Evolutionary conservation across 2,797 vertebrate genomes (phyloP).

Genomic region (Hippopotamyrus pictus): DNA sequence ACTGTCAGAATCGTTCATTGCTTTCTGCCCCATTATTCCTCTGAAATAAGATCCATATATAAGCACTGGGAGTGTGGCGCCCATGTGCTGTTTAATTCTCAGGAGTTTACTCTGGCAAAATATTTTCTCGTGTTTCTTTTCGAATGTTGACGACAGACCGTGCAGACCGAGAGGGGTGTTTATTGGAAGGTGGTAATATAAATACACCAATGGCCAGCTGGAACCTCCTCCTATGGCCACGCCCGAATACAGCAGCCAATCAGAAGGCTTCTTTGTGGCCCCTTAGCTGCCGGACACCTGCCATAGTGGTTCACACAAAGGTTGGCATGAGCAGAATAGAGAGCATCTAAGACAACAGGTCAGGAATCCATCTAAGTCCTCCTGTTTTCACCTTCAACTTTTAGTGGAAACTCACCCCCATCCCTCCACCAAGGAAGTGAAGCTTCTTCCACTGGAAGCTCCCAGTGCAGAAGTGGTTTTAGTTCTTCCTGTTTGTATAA

Average conservation of each 20-base stretch:
- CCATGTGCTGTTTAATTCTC: not conserved
- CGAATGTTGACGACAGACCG: not conserved
- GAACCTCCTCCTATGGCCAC: not conserved
- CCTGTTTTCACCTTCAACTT: not conserved
- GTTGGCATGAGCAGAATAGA: not conserved
- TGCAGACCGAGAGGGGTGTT: not conserved
- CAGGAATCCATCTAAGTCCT: not conserved
- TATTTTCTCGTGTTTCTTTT: not conserved
- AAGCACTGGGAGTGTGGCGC: not conserved
- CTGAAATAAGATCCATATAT: not conserved
- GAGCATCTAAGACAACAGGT: not conserved
- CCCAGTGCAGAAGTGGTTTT: not conserved
- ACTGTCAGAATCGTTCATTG: not conserved
- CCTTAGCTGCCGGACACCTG: not conserved
- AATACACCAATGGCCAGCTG: not conserved
- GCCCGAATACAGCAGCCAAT: not conserved
- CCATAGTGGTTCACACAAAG: not conserved
- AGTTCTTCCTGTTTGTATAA: not conserved
- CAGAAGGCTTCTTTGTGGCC: not conserved
- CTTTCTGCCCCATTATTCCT: not conserved
- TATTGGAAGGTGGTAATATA: not conserved
- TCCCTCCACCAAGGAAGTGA: not conserved
- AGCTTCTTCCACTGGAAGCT: not conserved
- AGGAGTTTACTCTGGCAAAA: not conserved
- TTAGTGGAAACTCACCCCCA: too few species aligned